These are phyloP conservation scores for Aphidoletes aphidimyza DNA, from an alignment of 2,888 invertebrate species.

Conservation along the genomic window DNA sequence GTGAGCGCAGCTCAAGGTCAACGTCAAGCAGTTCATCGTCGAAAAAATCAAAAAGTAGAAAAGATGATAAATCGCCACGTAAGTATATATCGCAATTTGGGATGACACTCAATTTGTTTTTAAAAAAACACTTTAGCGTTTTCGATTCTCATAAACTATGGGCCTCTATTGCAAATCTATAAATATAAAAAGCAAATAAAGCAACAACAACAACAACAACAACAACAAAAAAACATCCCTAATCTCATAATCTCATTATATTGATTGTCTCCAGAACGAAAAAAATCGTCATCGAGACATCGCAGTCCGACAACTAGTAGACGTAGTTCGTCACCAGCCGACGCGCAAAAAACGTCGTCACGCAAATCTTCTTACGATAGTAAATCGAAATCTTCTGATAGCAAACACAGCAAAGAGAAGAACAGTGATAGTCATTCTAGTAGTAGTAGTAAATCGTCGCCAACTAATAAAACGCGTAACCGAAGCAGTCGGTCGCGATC, in stretches of 20 bases:
- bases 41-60: conserved; percentile 3
- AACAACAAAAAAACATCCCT: too few species aligned
- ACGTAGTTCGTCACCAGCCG: conserved; percentile 26
- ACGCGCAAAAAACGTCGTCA: conserved; percentile 29
- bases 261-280: conserved; percentile 29
- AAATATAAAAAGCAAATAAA: too few species aligned
- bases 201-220: too few species aligned
- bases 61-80: conserved; percentile 39
- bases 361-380: conserved; percentile 18
- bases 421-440: conserved; percentile 44
- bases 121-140: too few species aligned
- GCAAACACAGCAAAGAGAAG: conserved; percentile 41
- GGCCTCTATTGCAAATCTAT: too few species aligned
- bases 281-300: conserved; percentile 46
- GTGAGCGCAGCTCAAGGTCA: not conserved
- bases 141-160: too few species aligned
- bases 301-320: conserved; percentile 38
- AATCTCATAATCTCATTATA: not conserved
- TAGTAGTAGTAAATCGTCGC: conserved; percentile 56
- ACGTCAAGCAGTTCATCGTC: conserved; percentile 34
- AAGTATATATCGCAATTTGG: too few species aligned
- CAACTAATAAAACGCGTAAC: conserved; percentile 54
- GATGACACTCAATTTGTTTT: too few species aligned
- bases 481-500: not conserved
- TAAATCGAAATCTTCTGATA: conserved; percentile 45